A percentile compares a stretch with the other conserved stretches of the same genome.
These are phyloP conservation scores for Oreochromis grahami DNA, from an alignment of 2,797 vertebrate species.

Conservation along the genomic window DNA sequence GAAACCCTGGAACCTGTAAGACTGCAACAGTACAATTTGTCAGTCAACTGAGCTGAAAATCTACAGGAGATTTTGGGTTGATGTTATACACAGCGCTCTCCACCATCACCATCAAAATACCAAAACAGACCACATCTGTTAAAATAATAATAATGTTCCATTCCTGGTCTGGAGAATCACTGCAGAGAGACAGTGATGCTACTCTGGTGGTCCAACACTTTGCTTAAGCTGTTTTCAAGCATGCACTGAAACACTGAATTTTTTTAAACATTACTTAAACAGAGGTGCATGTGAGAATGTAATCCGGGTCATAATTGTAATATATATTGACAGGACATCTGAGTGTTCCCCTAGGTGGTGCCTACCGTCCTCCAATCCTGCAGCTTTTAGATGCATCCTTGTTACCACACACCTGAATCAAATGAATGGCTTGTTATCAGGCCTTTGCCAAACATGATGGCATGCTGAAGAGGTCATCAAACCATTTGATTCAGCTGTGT, in stretches of 20 bases:
- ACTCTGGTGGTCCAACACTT: neutral
- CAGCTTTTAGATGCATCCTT: too few relatives aligned
- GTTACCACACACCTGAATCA: too few relatives aligned
- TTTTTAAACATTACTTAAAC: neutral
- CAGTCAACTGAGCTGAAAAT: neutral
- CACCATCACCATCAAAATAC: neutral
- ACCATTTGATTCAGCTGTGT: too few relatives aligned
- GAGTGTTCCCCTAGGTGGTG: too few relatives aligned
- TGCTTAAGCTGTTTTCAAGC: neutral
- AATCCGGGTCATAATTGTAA: neutral
- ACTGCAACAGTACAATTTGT: neutral
- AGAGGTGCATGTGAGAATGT: neutral
- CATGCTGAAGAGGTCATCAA: too few relatives aligned
- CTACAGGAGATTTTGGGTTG: neutral
- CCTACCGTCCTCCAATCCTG: too few relatives aligned
- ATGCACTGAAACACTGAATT: neutral
- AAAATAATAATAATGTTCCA: neutral
- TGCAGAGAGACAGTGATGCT: neutral
- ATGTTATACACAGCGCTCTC: neutral
- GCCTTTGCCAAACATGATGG: too few relatives aligned
- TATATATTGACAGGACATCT: neutral
- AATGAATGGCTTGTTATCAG: too few relatives aligned
- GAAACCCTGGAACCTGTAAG: neutral
- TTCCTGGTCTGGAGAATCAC: neutral
- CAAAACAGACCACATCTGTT: neutral